Percentiles rank a stretch among this genome's conserved stretches.
Evolutionary conservation across 2,888 invertebrate species (phyloP).

Genomic region (Chrysolina americana): DNA sequence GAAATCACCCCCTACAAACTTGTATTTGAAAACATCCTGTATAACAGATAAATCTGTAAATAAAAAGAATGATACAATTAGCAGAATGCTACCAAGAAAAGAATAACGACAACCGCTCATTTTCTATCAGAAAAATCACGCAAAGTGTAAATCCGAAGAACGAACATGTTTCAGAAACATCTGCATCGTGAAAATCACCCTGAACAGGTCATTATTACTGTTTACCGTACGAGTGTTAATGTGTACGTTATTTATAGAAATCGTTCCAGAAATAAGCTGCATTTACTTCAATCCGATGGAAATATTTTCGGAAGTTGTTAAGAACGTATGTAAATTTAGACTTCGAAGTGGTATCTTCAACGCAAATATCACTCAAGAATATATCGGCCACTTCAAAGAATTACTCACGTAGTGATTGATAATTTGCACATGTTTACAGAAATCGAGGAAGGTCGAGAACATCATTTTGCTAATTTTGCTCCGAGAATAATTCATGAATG

Average conservation of each 20-base stretch:
- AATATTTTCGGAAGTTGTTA: conserved; percentile 28
- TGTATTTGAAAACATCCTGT: too few species aligned
- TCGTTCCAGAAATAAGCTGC: conserved; percentile 36
- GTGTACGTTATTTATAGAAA: conserved; percentile 29
- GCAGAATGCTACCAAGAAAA: too few species aligned
- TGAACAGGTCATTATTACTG: not conserved
- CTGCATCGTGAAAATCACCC: conserved; percentile 3
- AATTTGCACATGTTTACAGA: not conserved
- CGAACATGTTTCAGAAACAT: not conserved
- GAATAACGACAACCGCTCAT: too few species aligned
- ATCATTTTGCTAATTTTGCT: too few species aligned
- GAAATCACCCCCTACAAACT: too few species aligned
- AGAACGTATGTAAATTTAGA: conserved; percentile 31
- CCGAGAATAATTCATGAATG: too few species aligned
- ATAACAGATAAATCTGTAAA: too few species aligned
- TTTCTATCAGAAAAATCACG: not conserved
- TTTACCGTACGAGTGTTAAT: conserved; percentile 21
- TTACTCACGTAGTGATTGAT: conserved; percentile 9
- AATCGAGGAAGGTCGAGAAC: too few species aligned
- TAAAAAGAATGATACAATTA: too few species aligned
- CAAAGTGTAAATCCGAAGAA: too few species aligned
- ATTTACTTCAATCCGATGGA: conserved; percentile 28
- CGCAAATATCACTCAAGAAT: conserved; percentile 6
- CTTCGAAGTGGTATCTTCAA: conserved; percentile 23
- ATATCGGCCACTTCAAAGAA: conserved; percentile 14